Base-by-base conservation (phyloP, 2,888 invertebrate genomes). In the Antitype chi region DNA sequence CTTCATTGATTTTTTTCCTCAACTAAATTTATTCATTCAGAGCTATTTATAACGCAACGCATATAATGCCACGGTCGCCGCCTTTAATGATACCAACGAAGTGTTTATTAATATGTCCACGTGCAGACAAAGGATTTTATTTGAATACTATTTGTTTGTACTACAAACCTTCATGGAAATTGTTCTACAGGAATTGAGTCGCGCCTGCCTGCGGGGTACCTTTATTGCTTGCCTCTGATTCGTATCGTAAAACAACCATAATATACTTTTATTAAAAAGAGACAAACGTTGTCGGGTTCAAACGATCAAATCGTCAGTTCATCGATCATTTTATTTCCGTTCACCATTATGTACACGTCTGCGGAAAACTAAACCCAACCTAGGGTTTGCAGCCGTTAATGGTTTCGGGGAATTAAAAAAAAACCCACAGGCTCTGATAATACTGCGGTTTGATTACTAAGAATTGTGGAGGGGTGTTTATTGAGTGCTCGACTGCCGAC, bases 391-490 rank as follows among this genome's bases (percentile, higher is more conserved):
- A 82, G 86, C 74, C 85, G 84, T 81, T 90, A 90, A 89, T 89
- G 76, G 86, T 83, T 92, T 91, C 91, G 79, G 76, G 73, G 88
- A 90, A 91, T 90, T 87, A 83, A 87, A 91, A 90, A 90, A 88
- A 89, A 86, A 71, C 69, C 80, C 84, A 84, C 68, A 49, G 73
- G 73, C 38, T 83, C 85, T 87, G 90, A 90, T 91, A 91, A 91
- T 87, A 88, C 84, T 90, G 90, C 91, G 87, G 88, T 86, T 85
- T 85, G 88, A 89, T 91, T 93, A 92, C 91, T 85, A 81, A 85
- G 90, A 93, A 93, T 80, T 81, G 75, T 70, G 38, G 81, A 74
- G 86, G 89, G 91, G 90, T 90, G 91, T 92, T 91, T 92, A 90
- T 90, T 91, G 91, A 89, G 89, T 88, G 82, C 86, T 87, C 84